Base-by-base conservation (phyloP, 2,888 invertebrate species). In the Pterobdella sp. region DNA sequence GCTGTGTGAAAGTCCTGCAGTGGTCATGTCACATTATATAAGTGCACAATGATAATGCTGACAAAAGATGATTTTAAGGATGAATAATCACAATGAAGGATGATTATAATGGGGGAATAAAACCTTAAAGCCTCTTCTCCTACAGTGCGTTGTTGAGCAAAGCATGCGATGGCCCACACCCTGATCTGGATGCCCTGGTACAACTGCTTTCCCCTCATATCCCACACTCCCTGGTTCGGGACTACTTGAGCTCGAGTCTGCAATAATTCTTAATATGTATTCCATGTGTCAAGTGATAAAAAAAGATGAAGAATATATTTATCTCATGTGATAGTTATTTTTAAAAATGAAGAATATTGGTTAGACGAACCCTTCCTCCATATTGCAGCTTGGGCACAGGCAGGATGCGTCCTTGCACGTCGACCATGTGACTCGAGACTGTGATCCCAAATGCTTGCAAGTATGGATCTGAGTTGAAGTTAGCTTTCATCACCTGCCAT, bases 171-270 rank as follows among this genome's bases (percentile, higher is more conserved):
- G 29, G 98, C 98, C 98, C 98, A 99, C 64, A 97, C 94, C 77
- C 96, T 88, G 78, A 99, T 97, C 86, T 99, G 97, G 10, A 98
- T 96, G 65, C 98, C 98, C 78, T 95, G 96, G 85, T 96, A 98
- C 86, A 99, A 98, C 86, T 99, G 98, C 84, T 99, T 99, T 72
- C 98, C 98, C 75, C 98, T 88, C 98, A 99, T 99, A 84, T 99
- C 98, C 98, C 98, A 99, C 65, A 99, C 98, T 73, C 98, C 98
- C 84, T 95, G 94, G 85, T 96, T 97, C 42, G 98, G 98, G 83
- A 97, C 88, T 18, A 98, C 98, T 84, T 97, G 94, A 83, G 93
- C 90, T 82, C 92, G 92, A 77, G 92, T 91, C 81, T 83, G 60
- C 63, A 22, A 32, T 7, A 7, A 7, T 7, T 63, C 7, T 7